Percentiles rank a stretch among this genome's conserved stretches.
Evolutionary conservation across 2,888 invertebrate species (phyloP).

Genomic region (Monoplex corrugatus): DNA sequence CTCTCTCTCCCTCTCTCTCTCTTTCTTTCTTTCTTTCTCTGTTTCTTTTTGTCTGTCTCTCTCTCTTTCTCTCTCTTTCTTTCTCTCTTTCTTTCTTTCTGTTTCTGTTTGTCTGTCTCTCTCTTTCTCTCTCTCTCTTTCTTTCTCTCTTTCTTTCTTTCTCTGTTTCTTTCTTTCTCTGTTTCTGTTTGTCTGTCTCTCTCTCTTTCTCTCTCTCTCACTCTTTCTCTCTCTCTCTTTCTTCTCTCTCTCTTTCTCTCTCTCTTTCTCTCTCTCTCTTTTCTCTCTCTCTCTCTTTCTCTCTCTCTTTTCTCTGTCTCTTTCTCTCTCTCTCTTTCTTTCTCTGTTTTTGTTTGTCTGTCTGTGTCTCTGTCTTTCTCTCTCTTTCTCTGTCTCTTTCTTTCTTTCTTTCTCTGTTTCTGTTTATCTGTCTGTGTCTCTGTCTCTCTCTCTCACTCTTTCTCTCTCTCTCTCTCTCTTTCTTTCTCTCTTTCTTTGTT

Average conservation of each 20-base stretch:
- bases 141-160: not conserved
- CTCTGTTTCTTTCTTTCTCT: slow-evolving; percentile 7
- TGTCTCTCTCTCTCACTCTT: not conserved
- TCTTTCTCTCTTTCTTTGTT: too few relatives aligned
- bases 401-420: not conserved
- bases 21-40: not conserved
- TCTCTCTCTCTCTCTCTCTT: not conserved
- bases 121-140: not conserved
- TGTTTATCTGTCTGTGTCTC: not conserved
- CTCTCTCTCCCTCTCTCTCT: not conserved
- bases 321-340: not conserved
- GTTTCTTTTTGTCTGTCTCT: not conserved
- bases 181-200: not conserved
- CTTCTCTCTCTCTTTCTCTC: not conserved
- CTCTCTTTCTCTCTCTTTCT: too few relatives aligned
- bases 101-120: slow-evolving; percentile 11
- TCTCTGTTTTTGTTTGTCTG: not conserved
- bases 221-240: slow-evolving; percentile 11
- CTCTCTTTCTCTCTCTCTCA: not conserved
- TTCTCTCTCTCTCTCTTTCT: too few relatives aligned
- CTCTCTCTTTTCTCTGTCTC: not conserved
- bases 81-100: too few relatives aligned
- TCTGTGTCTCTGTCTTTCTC: not conserved
- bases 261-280: not conserved
- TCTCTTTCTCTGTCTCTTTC: not conserved